Evolutionary conservation across 2,113 vertebrate genomes (phyloP), one percentile per base, ranked within the genome.

Genomic region (Caretta caretta): DNA sequence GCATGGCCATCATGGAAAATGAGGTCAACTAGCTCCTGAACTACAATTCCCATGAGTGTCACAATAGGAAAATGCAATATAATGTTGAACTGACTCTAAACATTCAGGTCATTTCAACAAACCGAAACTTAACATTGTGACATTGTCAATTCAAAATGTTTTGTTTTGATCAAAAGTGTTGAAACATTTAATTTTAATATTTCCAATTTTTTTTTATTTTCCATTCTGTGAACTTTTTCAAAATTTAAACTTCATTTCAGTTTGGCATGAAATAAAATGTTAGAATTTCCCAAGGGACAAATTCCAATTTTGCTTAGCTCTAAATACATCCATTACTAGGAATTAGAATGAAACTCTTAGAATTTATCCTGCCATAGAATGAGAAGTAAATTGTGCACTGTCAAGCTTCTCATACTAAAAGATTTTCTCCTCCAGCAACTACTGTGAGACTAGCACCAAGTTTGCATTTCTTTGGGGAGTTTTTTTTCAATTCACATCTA

Each of bases 331-430:
- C 10, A 53, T 92, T 80, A 89, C 51, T 84, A 80, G 13, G 89
- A 31, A 95, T 59, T 4, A 14, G 2, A 35, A 84, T 24, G 93
- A 93, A 84, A 80, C 27, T 79, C 75, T 25, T 54, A 29, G 31
- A 95, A 91, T 94, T 96, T 95, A 91, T 76, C 83, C 84, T 87
- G 13, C 29, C 62, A 49, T 57, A 20, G 56, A 82, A 59, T 50
- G 84, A 92, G 84, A 90, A 93, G 51, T 31, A 94, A 94, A 90
- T 89, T 78, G 94, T 93, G 92, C 93, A 78, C 35, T 93, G 80
- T 72, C 80, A 53, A 80, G 96, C 89, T 72, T 78, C 50, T 89
- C 89, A 92, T 90, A 92, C 93, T 84, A 93, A 29, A 97, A 87
- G 20, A 80, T 76, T 93, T 80, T 72, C 76, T 6, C 22, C 51